Evolutionary conservation across 2,888 invertebrate species (phyloP).

Genomic region (Syritta pipiens): DNA sequence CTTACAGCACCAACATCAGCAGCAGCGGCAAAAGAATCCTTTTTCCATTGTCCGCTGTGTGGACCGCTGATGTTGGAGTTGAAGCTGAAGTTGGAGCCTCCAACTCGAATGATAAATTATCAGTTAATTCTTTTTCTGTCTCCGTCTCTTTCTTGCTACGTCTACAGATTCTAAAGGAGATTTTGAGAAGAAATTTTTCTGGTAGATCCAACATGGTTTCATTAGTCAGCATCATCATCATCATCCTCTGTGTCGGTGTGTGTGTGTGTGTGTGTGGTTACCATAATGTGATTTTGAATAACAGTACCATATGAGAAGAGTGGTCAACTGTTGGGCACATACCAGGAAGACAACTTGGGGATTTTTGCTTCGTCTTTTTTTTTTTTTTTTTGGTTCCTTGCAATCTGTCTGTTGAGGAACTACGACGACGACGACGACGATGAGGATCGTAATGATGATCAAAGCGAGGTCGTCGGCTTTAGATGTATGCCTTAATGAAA

Average conservation of each 20-base stretch:
- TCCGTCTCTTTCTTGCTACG: background rate
- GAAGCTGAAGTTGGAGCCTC: slow-evolving; percentile 10
- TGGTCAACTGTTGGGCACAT: slow-evolving; percentile 26
- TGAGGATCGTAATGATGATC: slow-evolving; percentile 49
- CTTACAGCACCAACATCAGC: background rate
- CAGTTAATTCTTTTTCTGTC: slow-evolving; percentile 12
- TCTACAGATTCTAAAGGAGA: slow-evolving; percentile 11
- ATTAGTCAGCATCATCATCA: slow-evolving; percentile 63
- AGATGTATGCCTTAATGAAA: slow-evolving; percentile 34
- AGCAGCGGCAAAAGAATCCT: too few relatives aligned
- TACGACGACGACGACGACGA: slow-evolving; percentile 17
- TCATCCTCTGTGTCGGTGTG: slow-evolving; percentile 20
- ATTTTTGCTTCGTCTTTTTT: too few relatives aligned
- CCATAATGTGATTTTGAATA: slow-evolving; percentile 61
- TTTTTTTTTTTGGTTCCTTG: background rate
- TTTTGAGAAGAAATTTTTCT: slow-evolving; percentile 45
- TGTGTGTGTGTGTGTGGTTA: slow-evolving; percentile 32
- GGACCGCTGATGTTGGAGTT: too few relatives aligned
- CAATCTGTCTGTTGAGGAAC: slow-evolving; percentile 16
- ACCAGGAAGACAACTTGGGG: slow-evolving; percentile 54
- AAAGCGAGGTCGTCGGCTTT: slow-evolving; percentile 57
- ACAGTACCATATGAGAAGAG: slow-evolving; percentile 45
- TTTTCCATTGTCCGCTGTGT: slow-evolving; percentile 22
- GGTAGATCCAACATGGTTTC: slow-evolving; percentile 50
- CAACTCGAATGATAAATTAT: slow-evolving; percentile 61